Conservation (phyloP, 2,113 vertebrate species). For the Cebus imitator region DNA sequence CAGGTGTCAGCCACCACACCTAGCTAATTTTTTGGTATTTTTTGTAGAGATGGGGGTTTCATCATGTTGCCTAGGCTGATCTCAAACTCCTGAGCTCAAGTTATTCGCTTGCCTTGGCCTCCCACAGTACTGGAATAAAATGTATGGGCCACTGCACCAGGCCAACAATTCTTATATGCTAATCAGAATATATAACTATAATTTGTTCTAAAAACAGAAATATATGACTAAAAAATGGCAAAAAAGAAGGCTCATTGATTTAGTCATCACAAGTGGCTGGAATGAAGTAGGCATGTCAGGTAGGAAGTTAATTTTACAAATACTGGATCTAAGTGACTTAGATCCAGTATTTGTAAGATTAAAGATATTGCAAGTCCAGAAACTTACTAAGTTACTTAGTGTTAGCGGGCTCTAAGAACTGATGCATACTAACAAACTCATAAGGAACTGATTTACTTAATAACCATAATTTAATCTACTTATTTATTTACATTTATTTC, state of each 20-base stretch:
- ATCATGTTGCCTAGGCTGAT: too few species aligned
- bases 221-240: not conserved
- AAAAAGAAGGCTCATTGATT: not conserved
- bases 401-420: not conserved
- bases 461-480: not conserved
- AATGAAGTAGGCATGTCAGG: not conserved
- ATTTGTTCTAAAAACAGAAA: constrained; percentile 36
- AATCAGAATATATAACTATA: constrained; percentile 10
- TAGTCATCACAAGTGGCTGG: not conserved
- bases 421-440: not conserved
- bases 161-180: not conserved
- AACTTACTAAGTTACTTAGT: not conserved
- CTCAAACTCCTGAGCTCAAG: too few species aligned
- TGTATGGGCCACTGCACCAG: too few species aligned
- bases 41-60: too few species aligned
- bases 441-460: not conserved
- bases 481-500: too few species aligned
- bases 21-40: too few species aligned
- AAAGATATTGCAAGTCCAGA: not conserved
- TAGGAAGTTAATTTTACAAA: not conserved
- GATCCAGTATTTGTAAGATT: not conserved
- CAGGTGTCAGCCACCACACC: too few species aligned
- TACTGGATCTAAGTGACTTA: not conserved
- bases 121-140: too few species aligned
- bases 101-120: too few species aligned